Evolutionary conservation across 2,797 vertebrate species (phyloP), one percentile per base, ranked within the genome.

Genomic region (Acanthurus lineatus): DNA sequence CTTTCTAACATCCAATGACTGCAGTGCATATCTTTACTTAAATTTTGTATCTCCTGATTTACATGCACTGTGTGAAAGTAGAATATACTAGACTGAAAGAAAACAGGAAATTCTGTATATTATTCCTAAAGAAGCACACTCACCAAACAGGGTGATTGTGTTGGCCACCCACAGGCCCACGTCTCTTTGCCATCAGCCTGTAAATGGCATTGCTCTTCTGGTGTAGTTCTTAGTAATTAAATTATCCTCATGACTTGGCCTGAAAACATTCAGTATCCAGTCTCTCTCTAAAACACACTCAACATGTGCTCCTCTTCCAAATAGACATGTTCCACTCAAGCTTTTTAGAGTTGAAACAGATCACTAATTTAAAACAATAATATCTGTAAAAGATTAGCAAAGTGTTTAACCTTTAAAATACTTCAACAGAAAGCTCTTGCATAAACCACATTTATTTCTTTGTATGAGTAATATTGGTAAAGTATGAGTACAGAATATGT

Each of bases 121-220:
- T 62, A 40, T 61, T 67, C 44, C 64, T 67, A 59, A 45, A 25
- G 58, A 22, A 51, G 22, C 35, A 28, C 25, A 53, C 52, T 85
- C 49, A 12, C 15, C 19, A 56, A 47, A 69, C 15, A 45, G 52
- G 72, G 19, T 76, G 77, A 85, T 48, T 65, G 61, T 49, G 35
- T 73, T 59, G 81, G 70, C 67, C 83, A 75, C 63, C 59, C 66
- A 64, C 35, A 22, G 11, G 42, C 16, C 3, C 35, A 32, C 56
- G 48, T 76, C 59, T 54, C 56, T 65, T 68, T 59, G 71, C 72
- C 66, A 59, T 70, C 62, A 75, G 40, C 59, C 47, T 56, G 47
- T 57, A 60, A 63, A 52, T 45, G 5, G 0, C 16, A 9, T 17
- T 47, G 38, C 14, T 28, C 10, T 25, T 35, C 44, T 58, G 51